A percentile compares a stretch with the other conserved stretches of the same genome.
Conservation (phyloP, 2,113 vertebrate genomes). For the Grammomys dolichurus region DNA sequence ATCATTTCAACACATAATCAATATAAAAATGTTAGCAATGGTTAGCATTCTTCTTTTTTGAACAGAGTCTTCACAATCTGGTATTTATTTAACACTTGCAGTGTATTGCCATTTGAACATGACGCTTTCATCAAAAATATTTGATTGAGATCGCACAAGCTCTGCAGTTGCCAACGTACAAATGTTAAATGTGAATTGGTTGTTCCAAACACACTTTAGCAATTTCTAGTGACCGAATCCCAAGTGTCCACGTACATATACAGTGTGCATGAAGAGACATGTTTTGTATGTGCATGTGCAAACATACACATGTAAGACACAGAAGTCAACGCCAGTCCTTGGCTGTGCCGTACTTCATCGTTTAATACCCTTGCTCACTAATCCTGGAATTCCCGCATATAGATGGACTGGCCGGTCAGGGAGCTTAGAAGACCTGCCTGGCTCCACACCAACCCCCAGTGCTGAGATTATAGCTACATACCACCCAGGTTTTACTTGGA, state of each 20-base stretch:
- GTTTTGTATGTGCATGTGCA: neutral
- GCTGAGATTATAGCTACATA: neutral
- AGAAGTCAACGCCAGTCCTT: neutral
- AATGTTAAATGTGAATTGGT: neutral
- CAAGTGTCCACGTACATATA: neutral
- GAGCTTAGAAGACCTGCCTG: neutral
- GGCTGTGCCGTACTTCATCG: neutral
- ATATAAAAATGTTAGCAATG: constrained; percentile 46
- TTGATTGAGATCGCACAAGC: neutral
- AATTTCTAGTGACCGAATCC: neutral
- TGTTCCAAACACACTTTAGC: neutral
- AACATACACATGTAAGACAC: neutral
- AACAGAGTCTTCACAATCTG: constrained; percentile 45
- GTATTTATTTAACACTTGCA: constrained; percentile 11
- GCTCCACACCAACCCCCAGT: neutral
- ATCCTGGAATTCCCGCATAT: neutral
- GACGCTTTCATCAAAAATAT: neutral
- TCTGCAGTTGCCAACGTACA: neutral
- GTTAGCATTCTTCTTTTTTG: constrained; percentile 35
- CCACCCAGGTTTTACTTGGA: neutral
- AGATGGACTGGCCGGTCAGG: neutral
- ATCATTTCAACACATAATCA: constrained; percentile 54
- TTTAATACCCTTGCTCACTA: neutral
- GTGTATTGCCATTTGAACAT: neutral
- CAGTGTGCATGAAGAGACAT: neutral